A percentile compares a stretch with the other conserved stretches of the same genome.
phyloP scores from a whole-genome alignment of 1,140 invertebrate species.

The Rhopalosiphum maidis region DNA sequence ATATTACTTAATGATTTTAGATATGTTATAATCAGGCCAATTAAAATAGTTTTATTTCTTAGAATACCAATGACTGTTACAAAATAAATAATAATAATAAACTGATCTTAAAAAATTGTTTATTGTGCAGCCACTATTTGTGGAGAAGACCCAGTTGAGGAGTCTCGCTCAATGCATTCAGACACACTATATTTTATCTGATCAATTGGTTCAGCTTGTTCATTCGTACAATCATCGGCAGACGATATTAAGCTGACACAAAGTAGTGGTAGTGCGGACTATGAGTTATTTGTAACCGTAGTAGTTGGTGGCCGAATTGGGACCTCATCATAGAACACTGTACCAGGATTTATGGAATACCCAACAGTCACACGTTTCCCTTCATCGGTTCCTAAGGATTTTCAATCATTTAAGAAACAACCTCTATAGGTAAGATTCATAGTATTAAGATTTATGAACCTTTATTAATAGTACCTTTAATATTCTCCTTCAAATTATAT shows the following conservation, averaged over 20 bases:
- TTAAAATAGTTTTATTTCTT: too few species aligned
- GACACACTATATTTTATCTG: neutral
- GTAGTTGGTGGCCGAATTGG: neutral
- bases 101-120: neutral
- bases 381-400: neutral
- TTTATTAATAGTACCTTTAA: neutral
- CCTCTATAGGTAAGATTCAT: neutral
- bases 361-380: neutral
- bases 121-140: neutral
- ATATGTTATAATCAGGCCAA: too few species aligned
- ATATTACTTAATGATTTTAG: too few species aligned
- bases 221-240: neutral
- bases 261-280: neutral
- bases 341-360: neutral
- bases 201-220: neutral
- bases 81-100: too few species aligned
- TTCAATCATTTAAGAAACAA: neutral
- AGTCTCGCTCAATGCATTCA: neutral
- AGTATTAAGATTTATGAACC: neutral
- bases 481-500: neutral
- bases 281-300: too few species aligned
- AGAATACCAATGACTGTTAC: too few species aligned
- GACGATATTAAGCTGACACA: neutral
- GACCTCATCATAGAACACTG: neutral
- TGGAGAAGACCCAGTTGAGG: neutral